Base-by-base conservation (phyloP, 2,113 vertebrate species). In the Atlantisia rogersi region DNA sequence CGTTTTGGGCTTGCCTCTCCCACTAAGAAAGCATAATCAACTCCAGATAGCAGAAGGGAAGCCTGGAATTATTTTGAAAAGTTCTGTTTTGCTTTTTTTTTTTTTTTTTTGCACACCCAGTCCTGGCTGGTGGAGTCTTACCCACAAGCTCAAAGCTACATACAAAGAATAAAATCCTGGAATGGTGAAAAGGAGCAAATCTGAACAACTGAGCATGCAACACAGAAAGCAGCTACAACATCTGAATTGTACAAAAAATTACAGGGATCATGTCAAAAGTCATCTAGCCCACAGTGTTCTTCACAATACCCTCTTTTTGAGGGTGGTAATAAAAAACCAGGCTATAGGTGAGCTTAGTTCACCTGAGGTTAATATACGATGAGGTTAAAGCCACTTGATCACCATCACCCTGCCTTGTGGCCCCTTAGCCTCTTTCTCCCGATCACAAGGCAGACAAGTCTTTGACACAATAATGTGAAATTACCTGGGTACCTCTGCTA, bases 401-500 rank as follows among this genome's bases (percentile, higher is more conserved):
- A 88, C 16, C 15, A 74, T 9, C 21, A 81, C 10, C 12, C 25
- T 67, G 9, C 18, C 35, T 21, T 50, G 6, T 15, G 13, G 18
- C 35, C 53, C 50, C 64, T 78, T 46, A 37, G 10, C 8, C n/a
- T 77, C 18, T 7, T 39, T 19, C n/a, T 15, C 6, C n/a, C 20
- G 18, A 5, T 4, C 35, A 59, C 21, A 76, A 56, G 13, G 28
- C 1, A 5, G 69, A 67, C 20, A 32, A 52, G 12, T 46, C 52
- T 74, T 35, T 48, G 15, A 67, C 42, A 32, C 1, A 8, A 67
- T 46, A 5, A 74, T 1, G 2, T 26, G 15, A 84, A 55, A 79
- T 26, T 20, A 37, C 19, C 7, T 0, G 0, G 6, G 2, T 2
- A 31, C 58, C 35, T 60, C 50, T 59, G n/a, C 60, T 67, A n/a